phyloP scores from a whole-genome alignment of 2,797 vertebrate genomes.

The Clamator glandarius region DNA sequence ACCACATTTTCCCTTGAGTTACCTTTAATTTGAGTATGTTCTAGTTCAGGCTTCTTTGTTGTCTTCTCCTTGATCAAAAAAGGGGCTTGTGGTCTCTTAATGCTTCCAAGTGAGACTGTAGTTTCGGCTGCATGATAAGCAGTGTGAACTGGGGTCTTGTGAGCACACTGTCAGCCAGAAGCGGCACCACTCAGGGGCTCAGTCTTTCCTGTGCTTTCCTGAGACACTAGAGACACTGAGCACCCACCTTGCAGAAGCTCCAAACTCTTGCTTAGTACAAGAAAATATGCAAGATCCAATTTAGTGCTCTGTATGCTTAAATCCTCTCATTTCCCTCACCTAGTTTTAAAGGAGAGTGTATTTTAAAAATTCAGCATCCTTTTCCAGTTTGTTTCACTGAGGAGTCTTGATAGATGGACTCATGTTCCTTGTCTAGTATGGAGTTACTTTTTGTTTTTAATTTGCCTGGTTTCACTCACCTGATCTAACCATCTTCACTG shows the following conservation, averaged over 20 bases:
- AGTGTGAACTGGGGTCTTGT: background rate
- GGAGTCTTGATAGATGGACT: background rate
- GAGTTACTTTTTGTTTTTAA: background rate
- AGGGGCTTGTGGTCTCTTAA: background rate
- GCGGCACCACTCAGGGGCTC: fast-evolving
- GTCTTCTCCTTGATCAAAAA: background rate
- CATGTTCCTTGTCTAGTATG: background rate
- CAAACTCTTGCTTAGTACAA: background rate
- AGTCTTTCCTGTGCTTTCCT: background rate
- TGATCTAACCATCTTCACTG: background rate
- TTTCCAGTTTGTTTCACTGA: background rate
- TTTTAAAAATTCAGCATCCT: background rate
- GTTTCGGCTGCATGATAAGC: fast-evolving
- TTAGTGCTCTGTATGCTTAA: background rate
- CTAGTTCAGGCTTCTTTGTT: background rate
- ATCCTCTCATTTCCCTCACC: background rate
- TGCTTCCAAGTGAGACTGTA: background rate
- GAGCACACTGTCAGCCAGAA: fast-evolving
- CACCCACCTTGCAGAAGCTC: background rate
- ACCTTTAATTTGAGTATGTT: background rate
- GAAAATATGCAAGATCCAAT: background rate
- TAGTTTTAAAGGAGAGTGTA: background rate
- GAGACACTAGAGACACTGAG: background rate
- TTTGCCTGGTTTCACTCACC: background rate
- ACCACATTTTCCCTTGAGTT: background rate